Evolutionary conservation across 2,888 invertebrate genomes (phyloP), one percentile per base, ranked within the genome.

Genomic region (Rotaria socialis): DNA sequence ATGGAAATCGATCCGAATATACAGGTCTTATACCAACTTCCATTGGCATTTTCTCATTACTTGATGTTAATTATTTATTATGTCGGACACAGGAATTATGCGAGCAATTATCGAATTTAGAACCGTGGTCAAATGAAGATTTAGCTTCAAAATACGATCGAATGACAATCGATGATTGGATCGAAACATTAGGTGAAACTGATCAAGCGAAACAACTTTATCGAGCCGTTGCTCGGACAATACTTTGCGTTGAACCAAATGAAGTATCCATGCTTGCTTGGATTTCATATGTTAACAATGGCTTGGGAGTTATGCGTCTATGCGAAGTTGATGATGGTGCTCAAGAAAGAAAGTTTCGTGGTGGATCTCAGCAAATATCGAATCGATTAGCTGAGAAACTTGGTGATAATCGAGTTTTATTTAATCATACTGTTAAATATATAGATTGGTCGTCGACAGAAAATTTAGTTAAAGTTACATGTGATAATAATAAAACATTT

Each of bases 181-280:
- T 86, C 5, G 27, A 85, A 19, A 85, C 74, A 55, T 67, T 80
- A n/a, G 84, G 24, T 58, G 52, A 84, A 43, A 74, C 87, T 87
- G 50, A 88, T 90, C 90, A 88, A 86, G 89, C 89, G 7, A 89
- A 87, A 85, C 90, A 90, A 55, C 87, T 89, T 5, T 87, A 89
- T 52, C 88, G 89, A 27, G 88, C 90, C 10, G 89, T 89, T 16
- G 87, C 87, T 27, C 87, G 91, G 58, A 89, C 89, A n/a, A 89
- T 91, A 86, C 89, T 90, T 88, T 91, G 91, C 41, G 88, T 88
- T 43, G 91, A 91, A 85, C 75, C 89, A 0, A 88, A 88, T 8
- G 90, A 91, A 88, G 88, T 91, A 52, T 91, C 91, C 11, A 87
- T 90, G 10, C 88, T 91, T 52, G 91, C 90, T 87, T 90, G 88